A percentile compares a stretch with the other conserved stretches of the same genome.
These are phyloP conservation scores for Trichogramma evanescens DNA, from an alignment of 2,888 invertebrate genomes.

Conservation along the genomic window DNA sequence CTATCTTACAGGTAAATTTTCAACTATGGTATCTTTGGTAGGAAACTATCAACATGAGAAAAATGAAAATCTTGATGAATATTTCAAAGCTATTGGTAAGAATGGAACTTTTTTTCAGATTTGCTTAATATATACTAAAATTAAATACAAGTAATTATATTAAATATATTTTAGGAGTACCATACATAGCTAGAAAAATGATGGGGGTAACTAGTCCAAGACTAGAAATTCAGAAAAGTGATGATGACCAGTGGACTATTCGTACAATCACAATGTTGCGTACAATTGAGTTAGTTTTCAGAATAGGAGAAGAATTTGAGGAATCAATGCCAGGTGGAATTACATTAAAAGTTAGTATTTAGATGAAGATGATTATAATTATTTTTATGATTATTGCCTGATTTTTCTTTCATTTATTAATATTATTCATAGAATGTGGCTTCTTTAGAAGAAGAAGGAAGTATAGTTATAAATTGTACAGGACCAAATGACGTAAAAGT, in stretches of 20 bases:
- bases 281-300: constrained; percentile 53
- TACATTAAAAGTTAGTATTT: constrained; percentile 39
- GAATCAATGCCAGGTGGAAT: constrained; percentile 59
- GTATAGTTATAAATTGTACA: constrained; percentile 45
- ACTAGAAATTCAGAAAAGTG: constrained; percentile 52
- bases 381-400: constrained; percentile 2
- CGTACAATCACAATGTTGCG: constrained; percentile 54
- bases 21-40: constrained; percentile 51
- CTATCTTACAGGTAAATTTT: neutral
- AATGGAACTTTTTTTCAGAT: constrained; percentile 1
- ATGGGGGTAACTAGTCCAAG: constrained; percentile 56
- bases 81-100: constrained; percentile 58
- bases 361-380: neutral
- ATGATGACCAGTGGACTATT: constrained; percentile 55
- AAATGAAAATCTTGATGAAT: constrained; percentile 62
- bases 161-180: constrained; percentile 51
- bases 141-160: neutral
- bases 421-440: constrained; percentile 53
- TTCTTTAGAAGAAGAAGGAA: constrained; percentile 49
- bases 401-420: neutral
- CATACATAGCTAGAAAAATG: constrained; percentile 60
- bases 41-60: constrained; percentile 61
- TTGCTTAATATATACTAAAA: neutral
- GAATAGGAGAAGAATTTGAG: constrained; percentile 58
- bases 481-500: constrained; percentile 43